Base-by-base conservation (phyloP, 2,888 invertebrate genomes). In the Omphaloscelis lunosa region DNA sequence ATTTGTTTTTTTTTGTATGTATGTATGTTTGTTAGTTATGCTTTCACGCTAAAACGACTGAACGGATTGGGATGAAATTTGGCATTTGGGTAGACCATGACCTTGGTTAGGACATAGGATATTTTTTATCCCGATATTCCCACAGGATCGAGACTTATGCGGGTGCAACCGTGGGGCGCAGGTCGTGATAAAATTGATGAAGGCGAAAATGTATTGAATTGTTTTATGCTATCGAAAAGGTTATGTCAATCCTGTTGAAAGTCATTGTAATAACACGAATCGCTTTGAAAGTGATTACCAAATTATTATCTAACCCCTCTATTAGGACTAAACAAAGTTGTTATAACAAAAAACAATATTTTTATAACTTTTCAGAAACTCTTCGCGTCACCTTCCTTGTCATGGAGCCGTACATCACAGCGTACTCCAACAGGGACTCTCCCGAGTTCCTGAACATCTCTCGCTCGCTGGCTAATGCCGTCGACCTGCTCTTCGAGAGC, bases 391-490 rank as follows among this genome's bases (percentile, higher is more conserved):
- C 97, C 0, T 95, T 98, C 89, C 97, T 97, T 56, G 97, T 98
- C 34, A 94, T 97, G 89, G 97, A 98, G 89, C 97, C 97, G 0
- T 98, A 97, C 92, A 93, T 93, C 20, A 90, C 90, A 0, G 97
- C 96, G 58, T 97, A 97, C 91, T 96, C 95, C 39, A 97, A 98
- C 90, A 95, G 97, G 68, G 97, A 97, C 81, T 98, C 97, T 17
- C 89, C 89, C 0, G 95, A 96, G 79, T 98, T 98, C 94, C 95
- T 96, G 84, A 95, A 97, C 75, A 94, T 98, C 83, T 97, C 98
- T 17, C 93, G 94, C 17, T 96, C 97, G 34, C 92, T 98, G 53
- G 97, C 97, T 0, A 94, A 96, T 34, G 97, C 97, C 0, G 96
- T 98, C 17, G 97, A 98, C 81, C 92, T 93, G 3, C 93, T 98